Conservation (phyloP, 2,797 vertebrate species). For the Paguma larvata region DNA sequence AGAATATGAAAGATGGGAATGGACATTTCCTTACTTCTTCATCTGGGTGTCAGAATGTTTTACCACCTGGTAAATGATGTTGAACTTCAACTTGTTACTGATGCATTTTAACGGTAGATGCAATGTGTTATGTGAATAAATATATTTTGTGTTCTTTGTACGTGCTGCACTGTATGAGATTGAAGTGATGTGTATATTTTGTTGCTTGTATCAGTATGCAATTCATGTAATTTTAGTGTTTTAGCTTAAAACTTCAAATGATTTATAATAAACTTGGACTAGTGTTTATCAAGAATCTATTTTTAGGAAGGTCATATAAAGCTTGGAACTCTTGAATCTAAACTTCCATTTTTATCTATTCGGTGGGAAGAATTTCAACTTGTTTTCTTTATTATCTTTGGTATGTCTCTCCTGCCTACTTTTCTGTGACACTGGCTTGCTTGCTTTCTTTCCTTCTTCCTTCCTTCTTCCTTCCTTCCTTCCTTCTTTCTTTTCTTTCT, state of each 20-base stretch:
- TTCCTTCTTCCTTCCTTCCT: too few relatives aligned
- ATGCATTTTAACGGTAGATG: neutral
- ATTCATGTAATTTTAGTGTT: conserved; percentile 79
- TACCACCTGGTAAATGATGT: neutral
- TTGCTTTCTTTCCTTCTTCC: neutral
- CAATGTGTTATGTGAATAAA: conserved; percentile 77
- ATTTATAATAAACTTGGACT: conserved; percentile 67
- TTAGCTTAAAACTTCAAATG: conserved; percentile 76
- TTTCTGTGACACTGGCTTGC: neutral
- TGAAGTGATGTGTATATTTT: conserved; percentile 85
- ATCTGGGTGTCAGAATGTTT: conserved; percentile 6
- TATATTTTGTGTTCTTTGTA: conserved; percentile 74
- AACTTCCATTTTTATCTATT: neutral
- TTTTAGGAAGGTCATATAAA: neutral
- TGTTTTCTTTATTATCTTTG: neutral
- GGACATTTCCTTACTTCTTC: neutral
- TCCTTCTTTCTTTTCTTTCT: too few relatives aligned
- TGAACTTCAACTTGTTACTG: conserved; percentile 50
- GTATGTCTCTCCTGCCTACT: neutral
- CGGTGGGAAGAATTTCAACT: neutral
- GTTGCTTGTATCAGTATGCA: conserved; percentile 77
- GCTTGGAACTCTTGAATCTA: neutral
- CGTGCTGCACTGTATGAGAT: conserved; percentile 69
- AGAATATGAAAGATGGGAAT: neutral
- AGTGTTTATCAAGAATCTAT: conserved; percentile 45